These are phyloP conservation scores for Silurus meridionalis DNA, from an alignment of 2,113 vertebrate genomes.

Conservation along the genomic window DNA sequence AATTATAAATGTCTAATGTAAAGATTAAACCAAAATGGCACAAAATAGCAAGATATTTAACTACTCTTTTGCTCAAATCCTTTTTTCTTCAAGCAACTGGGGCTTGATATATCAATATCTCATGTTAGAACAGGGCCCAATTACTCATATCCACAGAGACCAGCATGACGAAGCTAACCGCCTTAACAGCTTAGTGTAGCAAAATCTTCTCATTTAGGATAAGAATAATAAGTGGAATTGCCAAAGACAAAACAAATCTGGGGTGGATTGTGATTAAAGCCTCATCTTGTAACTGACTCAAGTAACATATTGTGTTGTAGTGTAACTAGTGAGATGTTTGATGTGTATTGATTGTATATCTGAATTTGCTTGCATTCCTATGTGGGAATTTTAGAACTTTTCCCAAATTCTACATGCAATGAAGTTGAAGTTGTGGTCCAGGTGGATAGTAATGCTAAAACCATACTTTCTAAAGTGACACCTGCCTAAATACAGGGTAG, in stretches of 20 bases:
- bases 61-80: conserved; percentile 1
- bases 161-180: conserved; percentile 44
- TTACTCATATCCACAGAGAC: conserved; percentile 60
- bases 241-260: conserved; percentile 25
- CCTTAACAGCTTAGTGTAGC: conserved; percentile 26
- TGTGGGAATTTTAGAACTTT: not conserved
- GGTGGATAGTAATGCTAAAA: conserved; percentile 61
- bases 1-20: conserved; percentile 13
- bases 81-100: conserved; percentile 11
- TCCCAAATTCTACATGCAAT: not conserved
- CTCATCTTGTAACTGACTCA: not conserved
- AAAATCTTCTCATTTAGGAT: conserved; percentile 18
- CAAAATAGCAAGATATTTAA: conserved; percentile 2
- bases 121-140: conserved; percentile 62
- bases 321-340: not conserved
- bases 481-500: conserved; percentile 49
- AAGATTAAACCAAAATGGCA: conserved; percentile 8
- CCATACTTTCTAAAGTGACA: conserved; percentile 59
- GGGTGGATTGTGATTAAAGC: conserved; percentile 50
- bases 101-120: conserved; percentile 5
- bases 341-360: not conserved
- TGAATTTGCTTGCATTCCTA: not conserved
- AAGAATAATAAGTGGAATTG: conserved; percentile 8
- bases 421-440: conserved; percentile 29
- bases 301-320: not conserved